These are phyloP conservation scores for Gastrophryne carolinensis DNA, from an alignment of 2,797 vertebrate genomes.

Conservation along the genomic window DNA sequence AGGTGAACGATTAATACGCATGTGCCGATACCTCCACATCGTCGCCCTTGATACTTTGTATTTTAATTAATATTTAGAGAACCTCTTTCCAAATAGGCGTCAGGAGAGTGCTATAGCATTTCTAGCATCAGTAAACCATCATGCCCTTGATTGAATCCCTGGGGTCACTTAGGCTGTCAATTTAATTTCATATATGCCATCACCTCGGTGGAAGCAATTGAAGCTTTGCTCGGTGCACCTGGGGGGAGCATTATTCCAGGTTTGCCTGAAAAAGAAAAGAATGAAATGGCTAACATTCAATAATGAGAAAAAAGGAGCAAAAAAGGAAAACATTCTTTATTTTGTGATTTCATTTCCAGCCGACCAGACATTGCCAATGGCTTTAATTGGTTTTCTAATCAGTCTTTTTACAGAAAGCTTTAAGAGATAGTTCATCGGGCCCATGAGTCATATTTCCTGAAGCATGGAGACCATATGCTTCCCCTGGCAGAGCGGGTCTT, in stretches of 20 bases:
- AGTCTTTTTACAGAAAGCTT: conserved; percentile 55
- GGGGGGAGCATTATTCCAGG: background rate
- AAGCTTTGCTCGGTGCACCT: background rate
- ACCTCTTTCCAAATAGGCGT: background rate
- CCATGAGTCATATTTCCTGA: conserved; percentile 64
- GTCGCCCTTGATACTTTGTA: too few relatives aligned
- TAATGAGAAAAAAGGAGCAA: background rate
- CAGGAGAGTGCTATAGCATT: background rate
- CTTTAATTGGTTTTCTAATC: conserved; percentile 57
- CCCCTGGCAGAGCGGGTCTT: conserved; percentile 23
- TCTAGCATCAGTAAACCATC: background rate
- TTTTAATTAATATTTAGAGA: too few relatives aligned
- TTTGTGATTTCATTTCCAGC: conserved; percentile 3
- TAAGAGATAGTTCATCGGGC: conserved; percentile 56
- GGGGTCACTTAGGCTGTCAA: background rate
- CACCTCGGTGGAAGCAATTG: background rate
- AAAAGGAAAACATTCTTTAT: background rate
- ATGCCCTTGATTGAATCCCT: background rate
- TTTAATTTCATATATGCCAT: background rate
- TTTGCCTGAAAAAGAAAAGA: background rate
- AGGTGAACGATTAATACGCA: too few relatives aligned
- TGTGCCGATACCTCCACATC: too few relatives aligned
- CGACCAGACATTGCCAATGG: background rate
- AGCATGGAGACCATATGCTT: conserved; percentile 59
- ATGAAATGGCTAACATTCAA: background rate